Conservation (phyloP, 1,140 invertebrate genomes). For the Ectropis grisescens region DNA sequence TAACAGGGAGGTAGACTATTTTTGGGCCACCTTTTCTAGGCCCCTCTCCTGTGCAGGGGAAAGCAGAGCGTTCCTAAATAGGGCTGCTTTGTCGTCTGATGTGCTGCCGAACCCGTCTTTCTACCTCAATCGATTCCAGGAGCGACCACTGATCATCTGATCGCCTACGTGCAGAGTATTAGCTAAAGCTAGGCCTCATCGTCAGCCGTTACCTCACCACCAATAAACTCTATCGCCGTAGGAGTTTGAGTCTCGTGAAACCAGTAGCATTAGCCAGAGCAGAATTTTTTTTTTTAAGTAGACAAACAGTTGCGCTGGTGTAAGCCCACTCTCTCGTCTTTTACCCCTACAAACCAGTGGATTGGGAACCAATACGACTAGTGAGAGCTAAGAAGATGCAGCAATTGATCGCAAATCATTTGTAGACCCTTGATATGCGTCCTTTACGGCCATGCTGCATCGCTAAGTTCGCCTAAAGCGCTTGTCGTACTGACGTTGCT, state of each 20-base stretch:
- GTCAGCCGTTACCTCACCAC: slow-evolving; percentile 1
- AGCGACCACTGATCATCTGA: slow-evolving; percentile 12
- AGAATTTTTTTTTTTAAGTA: slow-evolving; percentile 12
- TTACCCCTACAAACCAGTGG: neutral
- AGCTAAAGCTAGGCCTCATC: slow-evolving; percentile 5
- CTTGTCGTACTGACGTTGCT: no score
- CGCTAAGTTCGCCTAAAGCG: no score
- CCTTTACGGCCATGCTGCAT: no score
- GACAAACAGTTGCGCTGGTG: slow-evolving; percentile 9
- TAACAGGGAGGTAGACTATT: slow-evolving; percentile 8
- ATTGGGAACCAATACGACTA: no score
- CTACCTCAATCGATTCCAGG: slow-evolving; percentile 2
- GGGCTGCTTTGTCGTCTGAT: no score
- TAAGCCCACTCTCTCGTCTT: slow-evolving; percentile 11
- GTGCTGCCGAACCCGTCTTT: slow-evolving; percentile 8
- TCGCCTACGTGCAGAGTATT: slow-evolving; percentile 8
- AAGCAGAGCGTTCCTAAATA: slow-evolving; percentile 22
- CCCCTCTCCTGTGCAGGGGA: slow-evolving; percentile 14
- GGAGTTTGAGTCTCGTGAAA: no score
- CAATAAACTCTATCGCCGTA: slow-evolving; percentile 7
- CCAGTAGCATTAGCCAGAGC: slow-evolving; percentile 5
- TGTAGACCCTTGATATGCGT: no score
- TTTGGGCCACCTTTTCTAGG: slow-evolving; percentile 22
- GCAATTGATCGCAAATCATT: no score
- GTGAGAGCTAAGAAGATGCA: no score